Evolutionary conservation across 1,140 invertebrate species (phyloP).

Genomic region (Argopecten irradians): DNA sequence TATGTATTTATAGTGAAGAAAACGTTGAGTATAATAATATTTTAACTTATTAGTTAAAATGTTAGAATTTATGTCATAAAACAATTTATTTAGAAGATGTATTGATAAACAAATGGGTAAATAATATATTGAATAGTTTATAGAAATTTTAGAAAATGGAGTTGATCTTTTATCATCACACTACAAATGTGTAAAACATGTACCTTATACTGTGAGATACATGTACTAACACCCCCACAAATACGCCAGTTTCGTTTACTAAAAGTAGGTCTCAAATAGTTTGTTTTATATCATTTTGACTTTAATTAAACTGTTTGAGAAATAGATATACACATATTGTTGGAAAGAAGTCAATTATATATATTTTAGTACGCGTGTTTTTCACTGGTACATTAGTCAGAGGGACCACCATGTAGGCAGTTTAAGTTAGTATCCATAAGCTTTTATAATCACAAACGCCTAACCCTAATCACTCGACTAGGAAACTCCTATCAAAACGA

Average conservation of each 20-base stretch:
- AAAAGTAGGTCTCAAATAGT: neutral
- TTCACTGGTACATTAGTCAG: neutral
- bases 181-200: too few relatives aligned
- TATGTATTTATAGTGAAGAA: too few relatives aligned
- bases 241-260: neutral
- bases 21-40: too few relatives aligned
- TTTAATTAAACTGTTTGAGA: neutral
- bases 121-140: too few relatives aligned
- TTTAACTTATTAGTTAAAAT: too few relatives aligned
- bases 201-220: too few relatives aligned
- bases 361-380: neutral
- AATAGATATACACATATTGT: neutral
- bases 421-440: neutral
- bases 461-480: neutral
- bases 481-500: neutral
- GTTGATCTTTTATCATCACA: too few relatives aligned
- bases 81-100: too few relatives aligned
- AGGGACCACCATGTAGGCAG: neutral
- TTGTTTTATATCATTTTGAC: neutral
- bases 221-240: neutral
- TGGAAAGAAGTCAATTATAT: neutral
- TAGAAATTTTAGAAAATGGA: too few relatives aligned
- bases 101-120: too few relatives aligned
- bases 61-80: too few relatives aligned
- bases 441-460: neutral